Percentiles rank a stretch among this genome's conserved stretches.
These are phyloP conservation scores for Lethocerus indicus DNA, from an alignment of 1,140 invertebrate species.

Conservation along the genomic window DNA sequence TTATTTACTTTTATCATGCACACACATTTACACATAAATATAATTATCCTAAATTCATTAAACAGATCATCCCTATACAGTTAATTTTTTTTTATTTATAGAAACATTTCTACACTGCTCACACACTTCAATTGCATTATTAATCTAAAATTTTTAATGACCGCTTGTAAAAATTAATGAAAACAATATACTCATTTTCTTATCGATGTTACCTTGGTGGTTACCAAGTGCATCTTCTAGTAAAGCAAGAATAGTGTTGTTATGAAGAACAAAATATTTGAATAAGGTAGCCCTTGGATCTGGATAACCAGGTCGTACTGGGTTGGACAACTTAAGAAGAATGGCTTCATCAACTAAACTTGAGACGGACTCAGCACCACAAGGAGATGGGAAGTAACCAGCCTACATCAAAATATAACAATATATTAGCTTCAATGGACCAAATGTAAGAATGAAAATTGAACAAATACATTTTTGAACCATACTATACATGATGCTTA, in stretches of 20 bases:
- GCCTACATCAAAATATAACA: conserved; percentile 29
- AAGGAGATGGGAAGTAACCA: conserved; percentile 66
- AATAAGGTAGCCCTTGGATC: conserved; percentile 2
- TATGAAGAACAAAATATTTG: conserved; percentile 64
- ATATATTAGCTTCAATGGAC: not conserved
- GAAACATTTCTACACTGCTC: too few species aligned
- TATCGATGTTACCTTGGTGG: conserved; percentile 46
- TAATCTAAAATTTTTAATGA: too few species aligned
- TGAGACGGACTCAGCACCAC: conserved; percentile 66
- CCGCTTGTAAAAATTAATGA: too few species aligned
- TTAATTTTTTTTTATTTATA: too few species aligned
- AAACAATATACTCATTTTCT: too few species aligned
- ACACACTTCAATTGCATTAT: too few species aligned
- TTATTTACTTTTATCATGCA: not conserved
- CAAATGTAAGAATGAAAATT: not conserved
- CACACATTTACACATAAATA: not conserved
- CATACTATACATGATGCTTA: not conserved
- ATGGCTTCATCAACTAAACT: conserved; percentile 78
- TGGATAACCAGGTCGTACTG: too few species aligned
- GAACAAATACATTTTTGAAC: not conserved
- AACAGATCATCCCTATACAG: too few species aligned
- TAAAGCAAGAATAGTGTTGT: conserved; percentile 71
- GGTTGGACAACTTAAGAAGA: conserved; percentile 61
- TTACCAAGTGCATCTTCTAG: conserved; percentile 80
- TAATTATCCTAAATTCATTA: not conserved